These are phyloP conservation scores for Zaprionus tsacasi DNA, from an alignment of 1,140 invertebrate species.

Conservation along the genomic window DNA sequence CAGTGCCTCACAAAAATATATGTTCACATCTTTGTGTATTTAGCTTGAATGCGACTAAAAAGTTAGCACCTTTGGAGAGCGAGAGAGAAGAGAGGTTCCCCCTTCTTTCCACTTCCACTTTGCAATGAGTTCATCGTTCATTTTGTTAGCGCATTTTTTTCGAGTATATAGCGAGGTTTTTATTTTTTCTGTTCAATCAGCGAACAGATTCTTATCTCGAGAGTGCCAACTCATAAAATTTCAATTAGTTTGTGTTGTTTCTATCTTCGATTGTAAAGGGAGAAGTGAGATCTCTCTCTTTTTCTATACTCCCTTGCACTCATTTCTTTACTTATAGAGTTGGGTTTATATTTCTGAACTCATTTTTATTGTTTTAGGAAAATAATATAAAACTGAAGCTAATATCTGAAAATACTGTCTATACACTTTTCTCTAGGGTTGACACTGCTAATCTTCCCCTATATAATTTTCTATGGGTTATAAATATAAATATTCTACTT, in stretches of 20 bases:
- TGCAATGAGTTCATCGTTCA: conserved; percentile 75
- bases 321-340: conserved; percentile 1
- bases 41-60: not conserved
- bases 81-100: too few relatives aligned
- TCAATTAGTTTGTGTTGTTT: conserved; percentile 67
- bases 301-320: too few relatives aligned
- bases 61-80: conserved; percentile 58
- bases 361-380: not conserved
- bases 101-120: not conserved
- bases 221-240: conserved; percentile 61
- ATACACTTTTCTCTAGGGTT: too few relatives aligned
- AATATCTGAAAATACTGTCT: not conserved
- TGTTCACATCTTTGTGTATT: conserved; percentile 14
- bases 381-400: not conserved
- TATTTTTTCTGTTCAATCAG: conserved; percentile 25
- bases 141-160: conserved; percentile 37
- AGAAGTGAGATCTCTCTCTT: not conserved
- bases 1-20: conserved; percentile 18
- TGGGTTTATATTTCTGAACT: not conserved
- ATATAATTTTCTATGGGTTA: not conserved
- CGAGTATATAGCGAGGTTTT: conserved; percentile 42
- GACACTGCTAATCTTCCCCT: too few relatives aligned
- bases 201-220: conserved; percentile 67
- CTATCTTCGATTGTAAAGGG: conserved; percentile 3
- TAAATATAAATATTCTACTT: not conserved